Conservation (phyloP, 1,140 invertebrate species). For the Drosophila funebris region DNA sequence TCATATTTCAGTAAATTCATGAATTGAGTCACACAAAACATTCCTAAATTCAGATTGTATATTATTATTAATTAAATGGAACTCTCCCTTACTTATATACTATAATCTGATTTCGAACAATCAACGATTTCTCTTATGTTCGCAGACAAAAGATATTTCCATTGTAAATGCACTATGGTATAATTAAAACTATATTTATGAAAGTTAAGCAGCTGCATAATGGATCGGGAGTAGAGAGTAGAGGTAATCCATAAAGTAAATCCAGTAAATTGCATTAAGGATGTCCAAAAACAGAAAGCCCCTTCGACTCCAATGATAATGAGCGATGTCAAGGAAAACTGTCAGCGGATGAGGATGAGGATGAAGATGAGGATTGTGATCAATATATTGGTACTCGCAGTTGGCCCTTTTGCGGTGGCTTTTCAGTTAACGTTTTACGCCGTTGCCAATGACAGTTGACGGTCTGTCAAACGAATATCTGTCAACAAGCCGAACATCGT, state of each 20-base stretch:
- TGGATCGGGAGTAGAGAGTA: background rate
- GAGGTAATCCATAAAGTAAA: background rate
- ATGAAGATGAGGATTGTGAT: constrained; percentile 5
- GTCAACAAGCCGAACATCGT: constrained; percentile 69
- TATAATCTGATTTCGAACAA: too few relatives aligned
- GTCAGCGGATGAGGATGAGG: background rate
- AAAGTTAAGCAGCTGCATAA: constrained; percentile 18
- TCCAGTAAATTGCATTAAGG: constrained; percentile 37
- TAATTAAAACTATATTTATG: background rate
- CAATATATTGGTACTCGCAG: constrained; percentile 8
- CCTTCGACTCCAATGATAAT: constrained; percentile 25
- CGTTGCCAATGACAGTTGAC: constrained; percentile 61
- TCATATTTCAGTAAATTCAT: too few relatives aligned
- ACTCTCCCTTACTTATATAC: too few relatives aligned
- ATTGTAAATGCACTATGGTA: background rate
- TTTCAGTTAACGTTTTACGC: constrained; percentile 34
- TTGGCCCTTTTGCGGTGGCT: constrained; percentile 27
- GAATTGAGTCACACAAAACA: too few relatives aligned
- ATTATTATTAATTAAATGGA: too few relatives aligned
- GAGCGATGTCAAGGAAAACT: constrained; percentile 25
- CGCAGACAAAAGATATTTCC: background rate
- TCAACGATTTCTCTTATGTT: background rate
- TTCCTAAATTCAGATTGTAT: too few relatives aligned
- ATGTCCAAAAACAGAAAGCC: constrained; percentile 22
- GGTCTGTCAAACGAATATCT: constrained; percentile 76